Evolutionary conservation across 30 jellyfish, hydroid and myxozoan species (phyloP), one percentile per base, ranked within the genome.

Genomic region (Sanderia malayensis): DNA sequence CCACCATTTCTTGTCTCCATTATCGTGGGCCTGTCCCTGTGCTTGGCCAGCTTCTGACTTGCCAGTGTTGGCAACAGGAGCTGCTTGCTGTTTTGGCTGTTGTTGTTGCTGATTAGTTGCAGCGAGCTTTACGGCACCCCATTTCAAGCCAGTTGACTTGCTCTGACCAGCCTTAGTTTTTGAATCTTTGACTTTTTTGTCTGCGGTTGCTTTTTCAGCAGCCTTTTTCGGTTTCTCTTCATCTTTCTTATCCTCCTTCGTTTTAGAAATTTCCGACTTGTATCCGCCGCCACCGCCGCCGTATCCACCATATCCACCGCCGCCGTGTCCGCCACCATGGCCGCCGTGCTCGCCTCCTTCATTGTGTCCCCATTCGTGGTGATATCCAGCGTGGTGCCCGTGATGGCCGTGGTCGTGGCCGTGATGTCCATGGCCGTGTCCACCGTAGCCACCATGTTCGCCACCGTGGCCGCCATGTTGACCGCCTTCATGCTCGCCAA

Each of bases 351-450:
- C 95, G 30, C 96, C 99, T 17, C 91, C 96, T 4, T 85, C 94
- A 71, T 92, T 74, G 49, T 84, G 95, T 26, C 95, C 95, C 99
- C 99, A 92, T 28, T 92, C 99, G 46, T 85, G 99, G 46, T 83
- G 96, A 44, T 86, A 92, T 24, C 99, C 99, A 49, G 95, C 97
- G 44, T 85, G 99, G 67, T 92, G 99, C 19, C 99, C 99, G 70
- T 92, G 99, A 58, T 84, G 89, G 4, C 94, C 96, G 93, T 92
- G 99, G 33, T 85, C 96, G 73, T 84, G 95, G 20, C 88, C 95
- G 37, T 90, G 79, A 47, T 90, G 93, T 41, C 77, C 95, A 59
- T 90, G 96, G 22, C 72, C 95, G 28, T 64, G 83, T 13, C 94
- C 94, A 45, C 82, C 86, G 26, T 68, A 58, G 13, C 94, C 94